Evolutionary conservation across 2,888 invertebrate species (phyloP).

Genomic region (Caenorhabditis sulstoni): DNA sequence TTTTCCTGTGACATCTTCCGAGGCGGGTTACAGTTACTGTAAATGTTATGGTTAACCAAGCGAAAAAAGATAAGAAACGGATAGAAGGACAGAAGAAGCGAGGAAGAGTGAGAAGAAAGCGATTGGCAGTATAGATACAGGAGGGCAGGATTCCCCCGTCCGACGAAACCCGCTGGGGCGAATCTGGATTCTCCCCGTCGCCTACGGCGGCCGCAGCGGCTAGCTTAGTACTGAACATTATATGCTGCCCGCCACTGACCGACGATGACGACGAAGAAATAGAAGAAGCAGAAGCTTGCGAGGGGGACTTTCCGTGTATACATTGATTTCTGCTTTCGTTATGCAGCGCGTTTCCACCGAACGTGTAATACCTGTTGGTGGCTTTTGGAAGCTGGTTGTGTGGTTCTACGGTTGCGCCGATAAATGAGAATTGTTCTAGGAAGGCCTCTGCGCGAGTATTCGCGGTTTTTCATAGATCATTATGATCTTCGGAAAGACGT

Average conservation of each 20-base stretch:
- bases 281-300: not conserved
- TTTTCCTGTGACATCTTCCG: conserved; percentile 64
- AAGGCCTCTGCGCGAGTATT: no score
- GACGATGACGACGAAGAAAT: not conserved
- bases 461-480: no score
- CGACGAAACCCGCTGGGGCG: conserved; percentile 41
- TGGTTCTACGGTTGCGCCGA: not conserved
- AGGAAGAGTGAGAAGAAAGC: conserved; percentile 21
- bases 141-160: conserved; percentile 29
- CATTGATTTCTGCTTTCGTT: conserved; percentile 17
- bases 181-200: conserved; percentile 35
- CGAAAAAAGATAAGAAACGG: conserved; percentile 5
- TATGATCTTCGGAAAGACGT: no score
- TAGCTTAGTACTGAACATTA: conserved; percentile 49
- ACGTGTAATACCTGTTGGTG: conserved; percentile 45
- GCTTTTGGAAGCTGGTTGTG: conserved; percentile 32
- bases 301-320: conserved; percentile 6
- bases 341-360: conserved; percentile 36
- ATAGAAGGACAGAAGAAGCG: not conserved
- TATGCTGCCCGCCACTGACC: conserved; percentile 9
- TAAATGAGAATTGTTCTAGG: no score
- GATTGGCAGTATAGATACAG: conserved; percentile 53
- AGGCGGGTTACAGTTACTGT: conserved; percentile 37
- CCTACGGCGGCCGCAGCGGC: conserved; percentile 4
- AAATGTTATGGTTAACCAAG: conserved; percentile 11